Evolutionary conservation across 2,797 vertebrate species (phyloP).

Genomic region (Lerista edwardsae): DNA sequence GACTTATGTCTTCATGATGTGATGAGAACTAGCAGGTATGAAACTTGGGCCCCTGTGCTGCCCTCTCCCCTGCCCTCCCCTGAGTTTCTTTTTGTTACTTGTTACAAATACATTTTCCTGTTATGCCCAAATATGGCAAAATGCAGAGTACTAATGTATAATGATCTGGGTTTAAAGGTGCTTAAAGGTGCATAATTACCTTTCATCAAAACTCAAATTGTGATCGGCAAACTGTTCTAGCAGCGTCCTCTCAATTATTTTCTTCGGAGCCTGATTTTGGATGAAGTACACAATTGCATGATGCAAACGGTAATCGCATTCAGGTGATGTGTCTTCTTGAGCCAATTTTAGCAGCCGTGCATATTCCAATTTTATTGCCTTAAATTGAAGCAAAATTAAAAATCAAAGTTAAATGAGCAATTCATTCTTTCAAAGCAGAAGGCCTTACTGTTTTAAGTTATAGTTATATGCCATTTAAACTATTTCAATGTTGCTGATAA

Average conservation of each 20-base stretch:
- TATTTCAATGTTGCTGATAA: neutral
- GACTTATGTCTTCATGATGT: neutral
- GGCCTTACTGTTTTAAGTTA: neutral
- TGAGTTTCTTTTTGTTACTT: no score
- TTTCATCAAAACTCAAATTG: slow-evolving; percentile 95
- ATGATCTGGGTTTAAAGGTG: no score
- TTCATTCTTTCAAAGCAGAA: neutral
- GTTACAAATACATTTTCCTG: no score
- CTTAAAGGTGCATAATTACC: slow-evolving; percentile 76
- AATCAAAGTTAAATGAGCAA: no score
- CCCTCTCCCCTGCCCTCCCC: no score
- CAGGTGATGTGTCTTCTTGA: slow-evolving; percentile 90
- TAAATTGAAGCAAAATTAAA: slow-evolving; percentile 60
- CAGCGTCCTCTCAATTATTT: slow-evolving; percentile 95
- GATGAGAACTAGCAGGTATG: no score
- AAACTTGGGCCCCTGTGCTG: no score
- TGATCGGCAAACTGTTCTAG: slow-evolving; percentile 95
- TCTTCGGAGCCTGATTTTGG: slow-evolving; percentile 95
- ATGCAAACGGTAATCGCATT: slow-evolving; percentile 92
- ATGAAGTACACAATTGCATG: slow-evolving; percentile 95
- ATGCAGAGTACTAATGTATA: no score
- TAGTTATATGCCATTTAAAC: neutral
- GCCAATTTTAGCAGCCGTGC: slow-evolving; percentile 90
- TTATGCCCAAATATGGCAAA: no score
- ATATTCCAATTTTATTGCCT: slow-evolving; percentile 96